These are phyloP conservation scores for Lepus oiostolus DNA, from an alignment of 2,797 vertebrate genomes.

Conservation along the genomic window DNA sequence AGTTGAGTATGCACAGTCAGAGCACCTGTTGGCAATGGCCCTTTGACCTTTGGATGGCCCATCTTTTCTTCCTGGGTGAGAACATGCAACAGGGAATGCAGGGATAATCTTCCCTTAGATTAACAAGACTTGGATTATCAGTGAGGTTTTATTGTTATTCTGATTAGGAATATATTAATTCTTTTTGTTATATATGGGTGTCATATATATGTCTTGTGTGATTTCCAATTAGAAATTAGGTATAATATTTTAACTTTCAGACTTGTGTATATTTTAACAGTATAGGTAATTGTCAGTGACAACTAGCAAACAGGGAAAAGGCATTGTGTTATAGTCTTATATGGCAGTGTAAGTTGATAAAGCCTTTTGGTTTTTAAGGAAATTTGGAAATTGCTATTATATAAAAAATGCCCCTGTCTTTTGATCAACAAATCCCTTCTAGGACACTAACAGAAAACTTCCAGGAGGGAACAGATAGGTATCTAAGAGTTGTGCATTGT, in stretches of 20 bases:
- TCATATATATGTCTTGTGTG: not conserved
- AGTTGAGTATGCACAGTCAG: not conserved
- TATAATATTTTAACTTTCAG: not conserved
- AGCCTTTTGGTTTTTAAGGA: slow-evolving; percentile 4
- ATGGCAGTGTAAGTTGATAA: not conserved
- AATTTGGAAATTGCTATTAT: slow-evolving; percentile 39
- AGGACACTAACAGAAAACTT: not conserved
- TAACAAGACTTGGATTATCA: slow-evolving; percentile 39
- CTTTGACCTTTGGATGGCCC: not conserved
- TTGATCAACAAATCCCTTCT: not conserved
- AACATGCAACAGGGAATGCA: not conserved
- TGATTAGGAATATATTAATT: not conserved
- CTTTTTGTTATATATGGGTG: not conserved
- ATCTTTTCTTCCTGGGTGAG: not conserved
- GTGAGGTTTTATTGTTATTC: slow-evolving; percentile 26
- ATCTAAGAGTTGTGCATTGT: not conserved
- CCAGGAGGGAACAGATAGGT: not conserved
- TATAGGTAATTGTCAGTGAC: slow-evolving; percentile 12
- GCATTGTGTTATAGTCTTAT: slow-evolving; percentile 34
- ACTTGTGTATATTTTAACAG: slow-evolving; percentile 1
- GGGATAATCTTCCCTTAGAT: not conserved
- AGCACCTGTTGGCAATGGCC: not conserved
- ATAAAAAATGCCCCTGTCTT: slow-evolving; percentile 14
- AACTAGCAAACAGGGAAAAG: not conserved
- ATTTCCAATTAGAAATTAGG: slow-evolving; percentile 39